Percentiles rank a stretch among this genome's conserved stretches.
Evolutionary conservation across 2,888 invertebrate genomes (phyloP).

Genomic region (Deroplatys truncata): DNA sequence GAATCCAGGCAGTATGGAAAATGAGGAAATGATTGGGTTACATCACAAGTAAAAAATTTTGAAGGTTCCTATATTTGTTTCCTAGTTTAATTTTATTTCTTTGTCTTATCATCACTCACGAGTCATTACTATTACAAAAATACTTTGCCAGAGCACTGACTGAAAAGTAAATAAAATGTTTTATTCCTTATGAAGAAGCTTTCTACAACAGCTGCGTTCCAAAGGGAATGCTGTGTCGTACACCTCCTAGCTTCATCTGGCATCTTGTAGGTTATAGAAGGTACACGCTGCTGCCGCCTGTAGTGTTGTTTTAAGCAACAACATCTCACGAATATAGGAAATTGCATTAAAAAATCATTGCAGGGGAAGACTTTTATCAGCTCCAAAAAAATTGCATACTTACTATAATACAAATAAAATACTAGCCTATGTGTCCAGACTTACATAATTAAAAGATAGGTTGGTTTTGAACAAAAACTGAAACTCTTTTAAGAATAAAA

Average conservation of each 20-base stretch:
- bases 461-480: slow-evolving; percentile 24
- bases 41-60: not conserved
- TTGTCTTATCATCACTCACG: not conserved
- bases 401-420: slow-evolving; percentile 19
- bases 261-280: slow-evolving; percentile 22
- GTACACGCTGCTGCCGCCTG: slow-evolving; percentile 8
- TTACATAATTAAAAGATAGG: slow-evolving; percentile 20
- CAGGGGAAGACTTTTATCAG: slow-evolving; percentile 23
- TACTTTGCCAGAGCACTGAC: slow-evolving; percentile 3
- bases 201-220: not conserved
- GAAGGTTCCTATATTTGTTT: not conserved
- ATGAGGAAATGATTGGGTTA: not conserved
- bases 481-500: slow-evolving; percentile 19
- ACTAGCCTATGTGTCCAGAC: slow-evolving; percentile 27
- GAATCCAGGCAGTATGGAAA: not conserved
- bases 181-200: not conserved
- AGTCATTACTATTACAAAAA: not conserved
- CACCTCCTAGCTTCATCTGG: slow-evolving; percentile 18
- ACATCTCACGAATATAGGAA: slow-evolving; percentile 5
- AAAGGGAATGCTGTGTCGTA: not conserved
- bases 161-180: not conserved
- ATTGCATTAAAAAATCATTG: slow-evolving; percentile 10
- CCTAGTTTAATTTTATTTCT: not conserved
- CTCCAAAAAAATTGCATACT: slow-evolving; percentile 23
- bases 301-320: slow-evolving; percentile 8